Evolutionary conservation across 2,113 vertebrate genomes (phyloP), one percentile per base, ranked within the genome.

Genomic region (Ondatra zibethicus): DNA sequence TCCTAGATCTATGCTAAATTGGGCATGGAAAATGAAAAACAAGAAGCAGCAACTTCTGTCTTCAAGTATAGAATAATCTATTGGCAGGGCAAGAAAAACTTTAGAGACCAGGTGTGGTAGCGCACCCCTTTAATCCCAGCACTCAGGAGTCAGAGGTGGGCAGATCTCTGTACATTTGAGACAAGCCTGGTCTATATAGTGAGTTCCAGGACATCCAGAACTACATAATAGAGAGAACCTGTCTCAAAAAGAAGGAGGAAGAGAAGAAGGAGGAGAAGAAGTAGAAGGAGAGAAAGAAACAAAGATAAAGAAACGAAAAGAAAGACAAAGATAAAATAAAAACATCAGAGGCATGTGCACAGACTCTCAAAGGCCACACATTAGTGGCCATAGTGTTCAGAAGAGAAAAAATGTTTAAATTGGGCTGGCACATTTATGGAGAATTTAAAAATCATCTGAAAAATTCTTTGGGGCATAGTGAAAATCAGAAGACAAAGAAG

Each of bases 401-500:
- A 89, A 58, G 33, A 8, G 10, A 92, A 50, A 10, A 50, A 11
- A 73, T 50, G 33, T 92, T 63, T 52, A 89, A 95, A 72, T 61
- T 61, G 21, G 13, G 36, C 42, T 61, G 25, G 82, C 29, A 86
- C 42, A 76, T 11, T 90, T 92, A 3, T 16, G 10, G 23, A 92
- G 68, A 63, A 21, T n/a, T 76, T 84, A 42, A 85, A 82, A 63
- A 72, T 25, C 61, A 50, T 95, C 86, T 77, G 70, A 96, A 90
- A 50, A 92, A 95, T 31, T 78, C 1, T 17, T 63, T 88, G n/a
- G 33, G 27, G 77, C 66, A 58, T 7, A 61, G 66, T 45, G 23
- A 39, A 65, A 86, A 80, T 5, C 95, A 88, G 36, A 92, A 82
- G 3, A 73, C n/a, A 78, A 73, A 72, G 36, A 12, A 4, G n/a